Base-by-base conservation (phyloP, 2,113 vertebrate species). In the Phodopus roborovskii region DNA sequence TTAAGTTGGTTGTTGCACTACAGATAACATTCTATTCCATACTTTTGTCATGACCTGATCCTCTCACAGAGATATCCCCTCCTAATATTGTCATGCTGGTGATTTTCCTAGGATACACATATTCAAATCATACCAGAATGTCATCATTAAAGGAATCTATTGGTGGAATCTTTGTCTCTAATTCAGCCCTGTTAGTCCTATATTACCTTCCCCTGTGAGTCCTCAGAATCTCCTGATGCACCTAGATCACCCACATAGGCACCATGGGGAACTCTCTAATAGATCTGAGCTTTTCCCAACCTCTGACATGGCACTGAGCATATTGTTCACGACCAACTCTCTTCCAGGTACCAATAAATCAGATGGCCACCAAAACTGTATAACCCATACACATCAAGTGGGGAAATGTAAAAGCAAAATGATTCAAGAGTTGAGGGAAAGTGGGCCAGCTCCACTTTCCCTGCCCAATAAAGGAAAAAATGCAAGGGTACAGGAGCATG, bases 331-430 rank as follows among this genome's bases (percentile, higher is more conserved):
- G 56, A 45, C 62, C 30, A 53, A 17, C 68, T 92, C 42, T 78
- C 71, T 24, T 2, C 15, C 22, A 30, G 92, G 50, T 42, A 74
- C 56, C 50, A 75, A 53, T 84, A 75, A 91, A 79, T 71, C 92
- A 88, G 56, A 88, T 28, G 60, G 33, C 26, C 11, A 91, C 26
- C 45, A 75, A 94, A 73, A 88, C n/a, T 84, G 15, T 36, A 5
- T 26, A 87, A 36, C 10, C 71, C 28, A 39, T 78, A n/a, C 20
- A 36, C 33, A 33, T 26, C 79, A 94, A 16, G 48, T 90, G n/a
- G 50, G 58, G 42, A 75, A 88, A 84, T 83, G 33, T 8, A 53
- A 84, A 95, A 93, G 58, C 7, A 71, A 95, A 96, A 89, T 87
- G 74, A 88, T 58, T 20, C 20, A 91, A 91, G 64, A 68, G 42